phyloP scores from a whole-genome alignment of 2,113 vertebrate genomes.

The Camelus bactrianus region DNA sequence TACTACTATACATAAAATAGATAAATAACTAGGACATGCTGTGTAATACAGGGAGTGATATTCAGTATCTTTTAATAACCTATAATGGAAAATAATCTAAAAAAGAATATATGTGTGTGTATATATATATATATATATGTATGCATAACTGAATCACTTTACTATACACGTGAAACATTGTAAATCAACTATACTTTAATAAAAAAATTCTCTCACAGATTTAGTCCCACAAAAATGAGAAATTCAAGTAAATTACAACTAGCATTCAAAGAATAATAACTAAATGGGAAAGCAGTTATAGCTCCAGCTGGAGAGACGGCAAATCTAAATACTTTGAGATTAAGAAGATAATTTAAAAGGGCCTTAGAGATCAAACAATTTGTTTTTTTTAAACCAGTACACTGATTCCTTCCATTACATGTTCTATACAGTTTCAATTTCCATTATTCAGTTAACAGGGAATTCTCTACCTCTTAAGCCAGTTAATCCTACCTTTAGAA shows the following conservation, averaged over 20 bases:
- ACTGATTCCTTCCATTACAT: not conserved
- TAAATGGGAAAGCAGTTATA: conserved; percentile 2
- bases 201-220: conserved; percentile 26
- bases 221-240: conserved; percentile 29
- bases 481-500: not conserved
- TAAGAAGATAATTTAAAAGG: conserved; percentile 52
- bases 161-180: too few species aligned
- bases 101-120: too few species aligned
- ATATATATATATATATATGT: too few species aligned
- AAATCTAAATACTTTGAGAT: conserved; percentile 53
- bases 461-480: not conserved
- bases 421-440: not conserved
- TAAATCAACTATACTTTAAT: too few species aligned
- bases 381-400: not conserved
- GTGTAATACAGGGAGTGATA: too few species aligned
- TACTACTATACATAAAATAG: too few species aligned
- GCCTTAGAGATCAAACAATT: not conserved
- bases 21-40: too few species aligned
- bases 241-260: conserved; percentile 60
- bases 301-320: conserved; percentile 48
- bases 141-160: too few species aligned
- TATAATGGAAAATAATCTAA: too few species aligned
- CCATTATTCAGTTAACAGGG: not conserved
- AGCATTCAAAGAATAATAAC: conserved; percentile 53
- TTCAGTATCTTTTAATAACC: too few species aligned